These are phyloP conservation scores for Pterois miles DNA, from an alignment of 2,797 vertebrate species.

Conservation along the genomic window DNA sequence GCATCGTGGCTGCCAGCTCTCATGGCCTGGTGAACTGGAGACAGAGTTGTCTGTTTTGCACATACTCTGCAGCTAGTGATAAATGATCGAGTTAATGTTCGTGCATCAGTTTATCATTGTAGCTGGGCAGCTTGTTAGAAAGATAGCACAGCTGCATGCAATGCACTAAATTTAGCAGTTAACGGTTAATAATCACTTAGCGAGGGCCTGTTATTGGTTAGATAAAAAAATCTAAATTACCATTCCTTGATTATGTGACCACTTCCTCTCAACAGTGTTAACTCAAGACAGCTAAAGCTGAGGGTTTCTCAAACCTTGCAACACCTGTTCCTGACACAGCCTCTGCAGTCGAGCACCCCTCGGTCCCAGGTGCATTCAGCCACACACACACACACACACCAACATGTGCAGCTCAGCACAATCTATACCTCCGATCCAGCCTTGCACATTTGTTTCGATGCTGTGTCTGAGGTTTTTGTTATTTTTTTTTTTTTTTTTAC, in stretches of 20 bases:
- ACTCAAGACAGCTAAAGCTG: background rate
- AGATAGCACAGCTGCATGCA: no score
- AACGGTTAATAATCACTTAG: accelerated
- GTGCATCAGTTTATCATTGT: no score
- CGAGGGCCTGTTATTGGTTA: no score
- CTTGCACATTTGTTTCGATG: slow-evolving; percentile 43
- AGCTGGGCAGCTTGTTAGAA: no score
- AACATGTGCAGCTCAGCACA: slow-evolving; percentile 47
- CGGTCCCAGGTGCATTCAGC: slow-evolving; percentile 22
- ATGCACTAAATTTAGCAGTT: no score
- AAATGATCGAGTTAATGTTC: accelerated
- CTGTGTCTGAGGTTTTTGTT: slow-evolving; percentile 42
- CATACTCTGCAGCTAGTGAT: no score
- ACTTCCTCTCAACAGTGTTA: background rate
- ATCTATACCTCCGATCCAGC: slow-evolving; percentile 14
- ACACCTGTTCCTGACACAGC: slow-evolving; percentile 65
- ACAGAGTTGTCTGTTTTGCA: accelerated
- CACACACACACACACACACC: slow-evolving; percentile 13
- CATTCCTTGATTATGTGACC: background rate
- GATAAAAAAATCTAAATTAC: no score
- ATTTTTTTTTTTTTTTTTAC: slow-evolving; percentile 33
- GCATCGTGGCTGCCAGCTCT: no score
- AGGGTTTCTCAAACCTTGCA: slow-evolving; percentile 15
- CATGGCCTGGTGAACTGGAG: no score
- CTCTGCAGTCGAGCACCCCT: slow-evolving; percentile 41